Evolutionary conservation across 2,888 invertebrate genomes (phyloP).

Genomic region (Callimorpha dominula): DNA sequence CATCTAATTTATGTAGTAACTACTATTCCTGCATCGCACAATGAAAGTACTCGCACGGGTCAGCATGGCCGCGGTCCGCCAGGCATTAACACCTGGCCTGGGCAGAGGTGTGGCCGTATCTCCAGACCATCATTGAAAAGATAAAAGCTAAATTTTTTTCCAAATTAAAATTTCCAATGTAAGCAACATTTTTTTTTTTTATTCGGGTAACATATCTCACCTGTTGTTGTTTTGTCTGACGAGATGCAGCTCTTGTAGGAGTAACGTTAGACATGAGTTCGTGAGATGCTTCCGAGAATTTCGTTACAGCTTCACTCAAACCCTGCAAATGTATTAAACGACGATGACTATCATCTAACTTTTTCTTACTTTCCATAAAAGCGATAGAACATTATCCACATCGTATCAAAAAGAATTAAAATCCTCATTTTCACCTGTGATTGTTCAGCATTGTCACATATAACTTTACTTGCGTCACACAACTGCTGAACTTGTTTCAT

Average conservation of each 20-base stretch:
- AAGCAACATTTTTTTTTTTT: not conserved
- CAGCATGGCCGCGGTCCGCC: not conserved
- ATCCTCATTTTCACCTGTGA: slow-evolving; percentile 19
- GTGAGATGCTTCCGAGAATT: slow-evolving; percentile 37
- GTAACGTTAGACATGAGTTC: slow-evolving; percentile 30
- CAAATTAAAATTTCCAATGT: too few species aligned
- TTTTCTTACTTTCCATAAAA: too few species aligned
- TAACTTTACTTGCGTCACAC: slow-evolving; percentile 30
- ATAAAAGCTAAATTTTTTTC: not conserved
- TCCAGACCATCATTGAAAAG: not conserved
- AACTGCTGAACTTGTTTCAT: slow-evolving; percentile 22
- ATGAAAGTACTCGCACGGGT: not conserved
- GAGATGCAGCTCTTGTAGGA: slow-evolving; percentile 8
- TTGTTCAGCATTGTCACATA: slow-evolving; percentile 30
- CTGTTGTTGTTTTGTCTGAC: not conserved
- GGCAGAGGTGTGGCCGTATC: not conserved
- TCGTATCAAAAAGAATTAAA: not conserved
- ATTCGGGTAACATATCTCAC: not conserved
- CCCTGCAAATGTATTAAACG: slow-evolving; percentile 28
- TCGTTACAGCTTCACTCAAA: slow-evolving; percentile 29
- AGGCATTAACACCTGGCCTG: not conserved
- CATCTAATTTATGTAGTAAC: not conserved
- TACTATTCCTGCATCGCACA: not conserved
- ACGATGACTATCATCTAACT: not conserved
- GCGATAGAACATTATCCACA: too few species aligned